A percentile compares a stretch with the other conserved stretches of the same genome.
Conservation (phyloP, 2,113 vertebrate genomes). For the Zosterops pallidus region DNA sequence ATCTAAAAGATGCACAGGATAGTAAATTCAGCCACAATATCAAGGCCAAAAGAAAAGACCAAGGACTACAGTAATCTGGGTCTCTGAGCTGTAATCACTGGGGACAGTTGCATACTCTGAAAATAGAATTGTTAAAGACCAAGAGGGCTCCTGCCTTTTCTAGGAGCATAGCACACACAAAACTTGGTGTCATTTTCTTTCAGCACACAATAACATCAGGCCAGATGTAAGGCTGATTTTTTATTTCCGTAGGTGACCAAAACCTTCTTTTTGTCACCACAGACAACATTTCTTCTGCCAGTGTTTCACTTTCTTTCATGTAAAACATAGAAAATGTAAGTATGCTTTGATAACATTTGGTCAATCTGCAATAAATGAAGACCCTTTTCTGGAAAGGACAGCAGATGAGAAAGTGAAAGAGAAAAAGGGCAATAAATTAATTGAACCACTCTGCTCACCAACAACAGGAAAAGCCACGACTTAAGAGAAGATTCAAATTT, state of each 20-base stretch:
- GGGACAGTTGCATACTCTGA: background rate
- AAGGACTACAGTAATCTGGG: background rate
- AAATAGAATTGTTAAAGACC: background rate
- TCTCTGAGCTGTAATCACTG: background rate
- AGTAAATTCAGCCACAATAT: conserved; percentile 27
- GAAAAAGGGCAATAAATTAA: background rate
- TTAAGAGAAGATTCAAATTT: background rate
- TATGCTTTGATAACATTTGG: background rate
- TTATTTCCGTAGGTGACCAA: background rate
- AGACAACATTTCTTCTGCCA: background rate
- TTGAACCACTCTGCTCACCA: background rate
- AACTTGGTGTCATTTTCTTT: background rate
- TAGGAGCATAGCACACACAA: background rate
- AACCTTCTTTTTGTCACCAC: background rate
- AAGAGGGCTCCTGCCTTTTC: background rate
- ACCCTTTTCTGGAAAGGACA: background rate
- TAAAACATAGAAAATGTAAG: background rate
- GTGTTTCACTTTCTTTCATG: background rate
- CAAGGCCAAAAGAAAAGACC: background rate
- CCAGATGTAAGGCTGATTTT: background rate
- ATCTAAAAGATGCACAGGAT: conserved; percentile 6
- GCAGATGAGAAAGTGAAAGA: background rate
- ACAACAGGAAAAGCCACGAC: background rate
- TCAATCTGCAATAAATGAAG: background rate
- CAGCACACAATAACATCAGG: background rate